Conservation (phyloP, 1,140 invertebrate genomes). For the Neomicropteryx cornuta region DNA sequence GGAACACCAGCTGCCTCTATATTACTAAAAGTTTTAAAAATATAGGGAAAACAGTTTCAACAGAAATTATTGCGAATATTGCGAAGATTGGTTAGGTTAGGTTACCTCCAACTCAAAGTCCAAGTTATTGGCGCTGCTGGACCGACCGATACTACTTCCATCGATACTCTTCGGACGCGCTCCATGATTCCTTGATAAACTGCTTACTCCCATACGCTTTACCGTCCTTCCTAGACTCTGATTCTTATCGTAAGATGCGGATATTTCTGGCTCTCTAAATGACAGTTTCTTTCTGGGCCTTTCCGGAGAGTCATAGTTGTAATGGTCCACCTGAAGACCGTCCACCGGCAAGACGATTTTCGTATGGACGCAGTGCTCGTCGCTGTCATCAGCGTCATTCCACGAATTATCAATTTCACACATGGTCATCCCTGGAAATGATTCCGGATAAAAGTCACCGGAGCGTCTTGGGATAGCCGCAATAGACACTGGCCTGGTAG, state of each 20-base stretch:
- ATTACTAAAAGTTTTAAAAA: too few species aligned
- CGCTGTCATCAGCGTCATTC: conserved; percentile 22
- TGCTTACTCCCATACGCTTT: conserved; percentile 33
- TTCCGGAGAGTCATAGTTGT: conserved; percentile 33
- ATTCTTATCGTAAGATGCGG: conserved; percentile 23
- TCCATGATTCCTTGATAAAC: too few species aligned
- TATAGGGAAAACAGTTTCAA: too few species aligned
- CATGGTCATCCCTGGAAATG: conserved; percentile 15
- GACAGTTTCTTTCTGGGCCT: conserved; percentile 74
- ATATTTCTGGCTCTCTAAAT: conserved; percentile 74
- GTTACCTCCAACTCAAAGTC: too few species aligned
- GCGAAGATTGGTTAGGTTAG: too few species aligned
- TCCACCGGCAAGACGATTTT: conserved; percentile 32
- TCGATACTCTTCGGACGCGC: too few species aligned
- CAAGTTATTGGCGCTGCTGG: too few species aligned
- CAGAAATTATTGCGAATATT: too few species aligned
- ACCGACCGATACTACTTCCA: too few species aligned
- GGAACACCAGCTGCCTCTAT: too few species aligned
- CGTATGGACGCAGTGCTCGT: conserved; percentile 31
- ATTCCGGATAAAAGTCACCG: conserved; percentile 20
- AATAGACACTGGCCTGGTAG: conserved; percentile 24
- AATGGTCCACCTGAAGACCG: conserved; percentile 23
- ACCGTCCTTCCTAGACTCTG: conserved; percentile 23
- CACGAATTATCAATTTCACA: not conserved
- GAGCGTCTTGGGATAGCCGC: conserved; percentile 26